Evolutionary conservation across 2,888 invertebrate genomes (phyloP).

Genomic region (Cosmia pyralina): DNA sequence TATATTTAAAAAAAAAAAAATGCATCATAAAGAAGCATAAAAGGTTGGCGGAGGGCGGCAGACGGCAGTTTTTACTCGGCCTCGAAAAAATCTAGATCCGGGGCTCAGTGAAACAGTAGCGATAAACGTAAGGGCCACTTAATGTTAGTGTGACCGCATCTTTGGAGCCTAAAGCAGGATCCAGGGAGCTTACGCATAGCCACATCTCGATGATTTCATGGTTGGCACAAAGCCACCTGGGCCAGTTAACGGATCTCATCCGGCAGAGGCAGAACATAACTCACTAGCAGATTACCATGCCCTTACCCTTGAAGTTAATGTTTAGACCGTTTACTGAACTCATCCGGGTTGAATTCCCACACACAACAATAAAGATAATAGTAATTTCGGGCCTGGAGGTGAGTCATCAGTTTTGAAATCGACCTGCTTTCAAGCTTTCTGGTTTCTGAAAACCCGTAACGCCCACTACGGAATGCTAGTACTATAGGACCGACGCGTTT

Average conservation of each 20-base stretch:
- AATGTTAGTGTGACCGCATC: background rate
- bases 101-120: background rate
- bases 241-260: constrained; percentile 33
- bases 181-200: background rate
- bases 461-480: background rate
- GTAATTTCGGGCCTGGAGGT: background rate
- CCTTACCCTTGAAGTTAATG: constrained; percentile 11
- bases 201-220: background rate
- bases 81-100: background rate
- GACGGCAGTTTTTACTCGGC: background rate
- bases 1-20: too few species aligned
- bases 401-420: background rate
- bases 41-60: too few species aligned
- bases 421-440: background rate
- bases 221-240: constrained; percentile 37
- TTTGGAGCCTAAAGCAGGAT: background rate
- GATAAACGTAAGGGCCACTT: background rate
- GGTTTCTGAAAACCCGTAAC: background rate
- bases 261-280: constrained; percentile 12
- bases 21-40: too few species aligned
- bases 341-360: background rate
- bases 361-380: background rate
- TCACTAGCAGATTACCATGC: background rate
- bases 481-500: background rate
- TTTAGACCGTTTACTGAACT: background rate